Base-by-base conservation (phyloP, 2,888 invertebrate species). In the Orthonychiurus folsomi region DNA sequence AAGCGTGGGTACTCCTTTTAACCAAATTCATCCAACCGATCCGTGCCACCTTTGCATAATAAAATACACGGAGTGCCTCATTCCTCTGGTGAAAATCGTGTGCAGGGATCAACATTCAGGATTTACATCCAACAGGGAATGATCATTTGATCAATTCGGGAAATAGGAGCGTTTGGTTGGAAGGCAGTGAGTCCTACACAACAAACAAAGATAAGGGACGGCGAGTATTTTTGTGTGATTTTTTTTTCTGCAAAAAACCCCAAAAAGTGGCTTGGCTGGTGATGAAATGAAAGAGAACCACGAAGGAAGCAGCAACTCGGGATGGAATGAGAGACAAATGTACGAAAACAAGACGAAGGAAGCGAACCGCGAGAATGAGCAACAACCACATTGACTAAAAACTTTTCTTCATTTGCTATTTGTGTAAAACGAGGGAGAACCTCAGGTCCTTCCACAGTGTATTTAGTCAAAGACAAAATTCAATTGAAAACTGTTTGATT, bases 241-340 rank as follows among this genome's bases (percentile, higher is more conserved):
- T 37, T 37, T 37, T n/a, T 37, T 9, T 37, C 15, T 37, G 15
- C 15, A 37, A 37, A n/a, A 37, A 37, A 37, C 37, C 37, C 37
- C 37, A 37, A 37, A 37, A 37, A 37, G 37, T 37, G 37, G 37
- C 37, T n/a, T n/a, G n/a, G n/a, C n/a, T n/a, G n/a, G n/a, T n/a
- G n/a, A 37, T 37, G 9, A 37, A 37, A 37, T 37, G 15, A 37
- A 9, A 37, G 37, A 37, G 5, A 9, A 37, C 5, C 5, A 37
- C 9, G 37, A 37, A 37, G 37, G 37, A 37, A 37, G 37, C 37
- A n/a, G n/a, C n/a, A n/a, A n/a, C n/a, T n/a, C n/a, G n/a, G n/a
- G n/a, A n/a, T n/a, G n/a, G n/a, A n/a, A n/a, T n/a, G n/a, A n/a
- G n/a, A n/a, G n/a, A n/a, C n/a, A n/a, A n/a, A n/a, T n/a, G n/a